These are phyloP conservation scores for Anastatus disparis DNA, from an alignment of 1,140 invertebrate genomes.

Conservation along the genomic window DNA sequence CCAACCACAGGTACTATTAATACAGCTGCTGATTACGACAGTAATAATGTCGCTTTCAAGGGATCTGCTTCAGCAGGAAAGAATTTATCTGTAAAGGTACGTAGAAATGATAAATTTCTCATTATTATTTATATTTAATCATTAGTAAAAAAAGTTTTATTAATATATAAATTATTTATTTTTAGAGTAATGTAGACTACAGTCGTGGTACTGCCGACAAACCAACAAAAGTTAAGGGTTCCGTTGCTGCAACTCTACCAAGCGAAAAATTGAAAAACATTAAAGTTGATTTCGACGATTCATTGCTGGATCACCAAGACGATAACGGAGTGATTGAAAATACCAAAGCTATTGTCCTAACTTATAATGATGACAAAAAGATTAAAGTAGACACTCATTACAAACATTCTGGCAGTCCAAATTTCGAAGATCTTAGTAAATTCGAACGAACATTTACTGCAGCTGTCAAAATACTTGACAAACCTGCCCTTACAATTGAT, in stretches of 20 bases:
- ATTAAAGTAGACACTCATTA: constrained; percentile 54
- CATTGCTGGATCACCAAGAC: constrained; percentile 45
- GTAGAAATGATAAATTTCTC: constrained; percentile 21
- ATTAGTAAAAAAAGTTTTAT: no score
- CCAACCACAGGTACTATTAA: constrained; percentile 54
- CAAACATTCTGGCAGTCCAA: constrained; percentile 43
- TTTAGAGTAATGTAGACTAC: constrained; percentile 63
- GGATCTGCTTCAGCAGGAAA: constrained; percentile 51
- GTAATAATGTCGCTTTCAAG: constrained; percentile 36
- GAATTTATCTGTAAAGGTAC: constrained; percentile 51
- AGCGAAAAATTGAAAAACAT: constrained; percentile 67
- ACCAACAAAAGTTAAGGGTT: constrained; percentile 59
- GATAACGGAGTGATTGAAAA: constrained; percentile 46
- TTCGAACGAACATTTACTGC: constrained; percentile 34
- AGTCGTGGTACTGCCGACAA: constrained; percentile 52
- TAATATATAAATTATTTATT: constrained; percentile 6
- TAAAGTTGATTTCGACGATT: constrained; percentile 56
- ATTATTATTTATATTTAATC: no score
- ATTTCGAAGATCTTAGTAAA: constrained; percentile 12
- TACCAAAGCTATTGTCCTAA: constrained; percentile 49
- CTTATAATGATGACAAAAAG: constrained; percentile 69
- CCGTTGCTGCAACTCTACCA: constrained; percentile 63
- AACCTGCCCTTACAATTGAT: constrained; percentile 51
- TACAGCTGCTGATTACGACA: constrained; percentile 35
- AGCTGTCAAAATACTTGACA: constrained; percentile 43